Conservation (phyloP, 2,888 invertebrate genomes). For the Lepidocyrtoides sp. region DNA sequence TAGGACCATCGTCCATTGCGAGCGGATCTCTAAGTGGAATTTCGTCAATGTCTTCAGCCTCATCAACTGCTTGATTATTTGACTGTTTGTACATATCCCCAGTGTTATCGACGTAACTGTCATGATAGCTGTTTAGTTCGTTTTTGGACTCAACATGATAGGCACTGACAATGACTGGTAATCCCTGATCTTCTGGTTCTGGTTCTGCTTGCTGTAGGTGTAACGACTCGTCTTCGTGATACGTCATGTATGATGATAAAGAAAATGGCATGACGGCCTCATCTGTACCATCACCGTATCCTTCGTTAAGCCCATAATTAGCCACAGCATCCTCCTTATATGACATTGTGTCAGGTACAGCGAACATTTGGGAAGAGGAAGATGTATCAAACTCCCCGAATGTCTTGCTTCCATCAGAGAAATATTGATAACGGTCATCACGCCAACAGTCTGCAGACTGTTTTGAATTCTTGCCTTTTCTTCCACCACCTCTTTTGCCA, state of each 20-base stretch:
- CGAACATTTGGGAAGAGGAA: conserved; percentile 24
- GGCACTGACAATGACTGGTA: conserved; percentile 68
- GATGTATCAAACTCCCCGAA: background rate
- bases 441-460: conserved; percentile 64
- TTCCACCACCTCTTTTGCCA: conserved; percentile 13
- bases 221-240: conserved; percentile 51
- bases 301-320: background rate
- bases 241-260: conserved; percentile 59
- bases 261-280: conserved; percentile 59
- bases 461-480: conserved; percentile 23
- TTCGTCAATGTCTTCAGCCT: conserved; percentile 51
- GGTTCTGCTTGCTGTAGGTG: conserved; percentile 1
- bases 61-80: conserved; percentile 35
- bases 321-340: background rate
- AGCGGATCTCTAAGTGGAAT: conserved; percentile 66
- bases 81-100: conserved; percentile 37
- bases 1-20: conserved; percentile 67
- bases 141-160: conserved; percentile 53
- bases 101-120: background rate
- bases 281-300: conserved; percentile 51
- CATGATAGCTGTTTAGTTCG: background rate
- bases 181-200: conserved; percentile 36
- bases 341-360: conserved; percentile 39
- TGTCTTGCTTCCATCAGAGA: conserved; percentile 42
- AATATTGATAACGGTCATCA: conserved; percentile 77